Percentiles rank a stretch among this genome's conserved stretches.
Evolutionary conservation across 2,888 invertebrate species (phyloP).

Genomic region (Habrosyne pyritoides): DNA sequence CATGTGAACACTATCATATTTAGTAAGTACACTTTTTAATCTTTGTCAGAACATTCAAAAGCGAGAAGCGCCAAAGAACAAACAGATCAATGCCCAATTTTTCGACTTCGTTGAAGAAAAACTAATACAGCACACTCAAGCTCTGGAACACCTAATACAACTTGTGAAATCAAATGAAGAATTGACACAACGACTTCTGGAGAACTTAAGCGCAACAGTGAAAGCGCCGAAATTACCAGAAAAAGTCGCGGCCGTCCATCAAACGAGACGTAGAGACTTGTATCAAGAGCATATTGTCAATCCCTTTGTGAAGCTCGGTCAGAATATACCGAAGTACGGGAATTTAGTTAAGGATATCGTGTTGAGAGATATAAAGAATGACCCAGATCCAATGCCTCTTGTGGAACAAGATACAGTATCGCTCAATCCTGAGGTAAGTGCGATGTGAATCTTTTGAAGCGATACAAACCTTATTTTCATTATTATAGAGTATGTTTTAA

Average conservation of each 20-base stretch:
- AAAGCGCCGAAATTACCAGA: conserved; percentile 52
- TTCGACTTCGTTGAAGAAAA: conserved; percentile 55
- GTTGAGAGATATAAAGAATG: conserved; percentile 36
- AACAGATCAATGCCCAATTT: conserved; percentile 23
- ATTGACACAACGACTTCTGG: conserved; percentile 46
- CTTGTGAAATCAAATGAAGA: conserved; percentile 44
- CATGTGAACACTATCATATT: background rate
- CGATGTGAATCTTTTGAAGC: conserved; percentile 32
- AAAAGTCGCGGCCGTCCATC: conserved; percentile 41
- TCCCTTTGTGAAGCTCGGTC: conserved; percentile 48
- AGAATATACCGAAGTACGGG: conserved; percentile 56
- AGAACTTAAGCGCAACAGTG: conserved; percentile 40
- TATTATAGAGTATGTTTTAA: background rate
- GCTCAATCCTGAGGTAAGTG: conserved; percentile 29
- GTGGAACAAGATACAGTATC: conserved; percentile 35
- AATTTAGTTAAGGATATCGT: conserved; percentile 50
- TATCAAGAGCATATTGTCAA: conserved; percentile 29
- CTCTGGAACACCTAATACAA: conserved; percentile 53
- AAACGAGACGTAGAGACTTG: conserved; percentile 32
- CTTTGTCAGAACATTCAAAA: conserved; percentile 52
- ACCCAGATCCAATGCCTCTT: conserved; percentile 47
- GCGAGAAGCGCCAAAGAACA: conserved; percentile 32
- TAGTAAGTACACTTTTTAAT: conserved; percentile 26
- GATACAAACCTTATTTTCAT: conserved; percentile 19
- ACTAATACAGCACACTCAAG: conserved; percentile 57